Base-by-base conservation (phyloP, 2,888 invertebrate species). In the Candidula unifasciata region DNA sequence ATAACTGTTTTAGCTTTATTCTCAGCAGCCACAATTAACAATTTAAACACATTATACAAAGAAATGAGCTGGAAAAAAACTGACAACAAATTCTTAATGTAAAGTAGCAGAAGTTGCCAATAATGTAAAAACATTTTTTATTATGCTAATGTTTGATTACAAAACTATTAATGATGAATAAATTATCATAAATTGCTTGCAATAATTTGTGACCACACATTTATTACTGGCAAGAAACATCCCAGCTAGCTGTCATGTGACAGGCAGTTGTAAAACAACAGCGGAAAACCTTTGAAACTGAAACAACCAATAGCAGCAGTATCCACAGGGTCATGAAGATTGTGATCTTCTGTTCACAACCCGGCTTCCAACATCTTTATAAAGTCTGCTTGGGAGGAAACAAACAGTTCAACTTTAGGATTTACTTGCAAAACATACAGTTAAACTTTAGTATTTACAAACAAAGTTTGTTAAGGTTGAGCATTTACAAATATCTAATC, bases 361-460 rank as follows among this genome's bases (percentile, higher is more conserved):
- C 84, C 84, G 37, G 68, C 54, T 54, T 80, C 80, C 44, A 84
- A 66, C 37, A 84, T 80, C 21, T 66, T 71, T 24, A 84, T 76
- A 80, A 84, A 84, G 52, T 84, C 84, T 84, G 80, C 44, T 80
- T 60, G 37, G 52, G 37, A 79, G n/a, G 57, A 71, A 76, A 35
- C 37, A 8, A 37, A 74, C 13, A 2, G 30, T 35, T 21, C n/a
- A 27, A 71, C 21, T 27, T 33, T 71, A n/a, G n/a, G n/a, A n/a
- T n/a, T n/a, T n/a, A n/a, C n/a, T n/a, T n/a, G n/a, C n/a, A n/a
- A n/a, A n/a, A n/a, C n/a, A n/a, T n/a, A n/a, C n/a, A n/a, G n/a
- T n/a, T 33, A 0, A 71, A 27, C 1, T 24, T 44, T 5, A 76
- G 16, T 71, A 27, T 33, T 33, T 27, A 71, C 30, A 71, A n/a